phyloP scores from a whole-genome alignment of 2,888 invertebrate genomes.

The Acleris literana region DNA sequence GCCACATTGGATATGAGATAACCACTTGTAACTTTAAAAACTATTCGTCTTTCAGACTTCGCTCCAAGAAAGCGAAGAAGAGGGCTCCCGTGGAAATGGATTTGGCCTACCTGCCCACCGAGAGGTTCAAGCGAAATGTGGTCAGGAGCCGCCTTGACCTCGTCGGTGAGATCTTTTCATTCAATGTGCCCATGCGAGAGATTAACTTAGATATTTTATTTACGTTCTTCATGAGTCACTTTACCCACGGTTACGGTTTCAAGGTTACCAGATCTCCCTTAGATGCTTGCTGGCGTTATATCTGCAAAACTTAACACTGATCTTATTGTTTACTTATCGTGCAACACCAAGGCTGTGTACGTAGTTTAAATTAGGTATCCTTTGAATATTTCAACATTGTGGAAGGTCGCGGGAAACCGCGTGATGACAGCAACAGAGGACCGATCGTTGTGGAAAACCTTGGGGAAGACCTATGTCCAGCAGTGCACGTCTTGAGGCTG shows the following conservation, averaged over 20 bases:
- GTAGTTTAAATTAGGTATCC: no score
- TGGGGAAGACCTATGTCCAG: no score
- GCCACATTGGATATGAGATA: no score
- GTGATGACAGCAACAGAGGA: no score
- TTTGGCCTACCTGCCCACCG: slow-evolving; percentile 84
- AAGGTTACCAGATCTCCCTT: slow-evolving; percentile 21
- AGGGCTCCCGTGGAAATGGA: slow-evolving; percentile 76
- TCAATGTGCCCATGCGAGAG: slow-evolving; percentile 13
- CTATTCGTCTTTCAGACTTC: slow-evolving; percentile 6
- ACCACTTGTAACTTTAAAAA: no score
- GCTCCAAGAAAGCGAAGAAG: slow-evolving; percentile 61
- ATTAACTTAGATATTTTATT: slow-evolving; percentile 21
- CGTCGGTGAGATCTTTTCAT: slow-evolving; percentile 73
- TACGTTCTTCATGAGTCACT: slow-evolving; percentile 6
- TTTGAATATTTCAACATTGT: no score
- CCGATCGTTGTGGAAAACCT: no score
- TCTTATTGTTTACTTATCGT: background rate
- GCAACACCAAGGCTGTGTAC: background rate
- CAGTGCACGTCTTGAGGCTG: no score
- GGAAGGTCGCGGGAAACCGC: no score
- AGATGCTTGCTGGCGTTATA: background rate
- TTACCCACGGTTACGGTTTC: slow-evolving; percentile 19
- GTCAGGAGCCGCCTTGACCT: slow-evolving; percentile 86
- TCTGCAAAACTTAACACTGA: slow-evolving; percentile 4
- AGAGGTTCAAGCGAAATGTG: slow-evolving; percentile 86